These are phyloP conservation scores for Silvanus unidentatus DNA, from an alignment of 2,888 invertebrate genomes.

Conservation along the genomic window DNA sequence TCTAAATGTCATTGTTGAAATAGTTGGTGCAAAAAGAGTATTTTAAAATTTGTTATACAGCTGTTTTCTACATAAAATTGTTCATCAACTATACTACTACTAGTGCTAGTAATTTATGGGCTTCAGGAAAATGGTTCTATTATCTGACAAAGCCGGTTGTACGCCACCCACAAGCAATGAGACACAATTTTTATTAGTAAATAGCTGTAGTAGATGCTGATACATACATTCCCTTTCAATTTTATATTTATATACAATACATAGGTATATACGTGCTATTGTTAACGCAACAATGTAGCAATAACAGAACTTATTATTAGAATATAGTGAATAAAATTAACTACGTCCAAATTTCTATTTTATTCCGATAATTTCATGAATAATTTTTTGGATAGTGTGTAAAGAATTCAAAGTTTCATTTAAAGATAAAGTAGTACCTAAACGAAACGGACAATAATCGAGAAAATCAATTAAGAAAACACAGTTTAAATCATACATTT, in stretches of 20 bases:
- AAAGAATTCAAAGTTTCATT: too few species aligned
- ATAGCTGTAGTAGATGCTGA: conserved; percentile 18
- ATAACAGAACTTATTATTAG: conserved; percentile 11
- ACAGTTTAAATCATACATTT: too few species aligned
- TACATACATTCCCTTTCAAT: conserved; percentile 19
- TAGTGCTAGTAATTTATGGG: conserved; percentile 18
- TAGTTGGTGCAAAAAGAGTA: too few species aligned
- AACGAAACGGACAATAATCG: too few species aligned
- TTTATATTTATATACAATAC: conserved; percentile 14
- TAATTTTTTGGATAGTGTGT: too few species aligned
- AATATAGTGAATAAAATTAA: conserved; percentile 3
- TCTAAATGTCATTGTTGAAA: too few species aligned
- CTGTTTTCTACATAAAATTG: conserved; percentile 2
- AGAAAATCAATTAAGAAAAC: too few species aligned
- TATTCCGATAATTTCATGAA: too few species aligned
- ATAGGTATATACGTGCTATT: conserved; percentile 12
- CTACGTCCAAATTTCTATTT: too few species aligned
- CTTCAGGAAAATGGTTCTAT: conserved; percentile 22
- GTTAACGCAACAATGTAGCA: conserved; percentile 15
- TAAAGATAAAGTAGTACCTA: too few species aligned
- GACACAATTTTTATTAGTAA: conserved; percentile 21
- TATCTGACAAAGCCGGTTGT: conserved; percentile 21
- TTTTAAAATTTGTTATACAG: neutral
- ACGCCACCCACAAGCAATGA: conserved; percentile 23
- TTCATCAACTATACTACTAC: conserved; percentile 1